Evolutionary conservation across 2,888 invertebrate species (phyloP), one percentile per base, ranked within the genome.

Genomic region (Halictus ligatus): DNA sequence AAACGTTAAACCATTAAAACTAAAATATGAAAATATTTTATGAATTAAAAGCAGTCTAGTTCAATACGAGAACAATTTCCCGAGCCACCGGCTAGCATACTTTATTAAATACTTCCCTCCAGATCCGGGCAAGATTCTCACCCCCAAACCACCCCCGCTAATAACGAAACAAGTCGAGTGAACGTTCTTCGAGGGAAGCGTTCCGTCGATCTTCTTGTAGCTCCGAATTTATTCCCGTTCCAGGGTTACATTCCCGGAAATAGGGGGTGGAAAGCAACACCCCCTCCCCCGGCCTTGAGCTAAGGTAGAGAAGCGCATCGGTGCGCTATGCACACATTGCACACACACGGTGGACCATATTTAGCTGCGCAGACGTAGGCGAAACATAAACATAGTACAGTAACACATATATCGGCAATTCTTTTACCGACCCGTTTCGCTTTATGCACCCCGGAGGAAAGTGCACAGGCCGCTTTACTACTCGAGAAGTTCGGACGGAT

Each of bases 381-480:
- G 71, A 64, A 79, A 67, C 77, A 73, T 54, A 54, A 54, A 54
- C 54, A 54, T 84, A 75, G 82, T 54, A 50, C 77, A n/a, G 69
- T 86, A 89, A 87, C 84, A 83, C 87, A 90, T 79, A 89, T 85
- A 88, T 87, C 86, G 82, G 81, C 89, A 76, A 90, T 91, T 90
- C 90, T 89, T 87, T 89, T 85, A 86, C 83, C 85, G 83, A 80
- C 75, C 85, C 86, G 86, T 89, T 88, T 88, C 89, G 89, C 87
- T 89, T 90, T 89, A 91, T 89, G 89, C 76, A 80, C 80, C 74
- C 80, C 64, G 67, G 67, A 82, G 78, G 85, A 88, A 90, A 90
- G 90, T 91, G 92, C 91, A 90, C 84, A 86, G 86, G 88, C 86
- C 87, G 89, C 89, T 91, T 92, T 91, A 92, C 89, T 89, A 85